These are phyloP conservation scores for Cherax quadricarinatus DNA, from an alignment of 1,140 invertebrate genomes.

Conservation along the genomic window DNA sequence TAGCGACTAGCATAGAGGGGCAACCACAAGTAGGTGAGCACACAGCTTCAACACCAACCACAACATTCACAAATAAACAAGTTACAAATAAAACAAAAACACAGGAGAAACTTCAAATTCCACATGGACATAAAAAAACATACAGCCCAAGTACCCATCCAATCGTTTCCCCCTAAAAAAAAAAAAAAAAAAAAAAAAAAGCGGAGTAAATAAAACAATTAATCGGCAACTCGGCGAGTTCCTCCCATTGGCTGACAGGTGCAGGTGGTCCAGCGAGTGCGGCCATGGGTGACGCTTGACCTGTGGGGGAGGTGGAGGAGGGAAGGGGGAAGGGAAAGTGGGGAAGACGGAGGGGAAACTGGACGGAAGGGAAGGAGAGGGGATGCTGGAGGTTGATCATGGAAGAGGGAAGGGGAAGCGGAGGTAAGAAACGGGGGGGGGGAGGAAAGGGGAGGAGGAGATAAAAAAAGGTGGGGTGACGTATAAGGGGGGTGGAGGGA, in stretches of 20 bases:
- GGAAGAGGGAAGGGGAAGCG: neutral
- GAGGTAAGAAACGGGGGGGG: neutral
- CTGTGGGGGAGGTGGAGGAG: neutral
- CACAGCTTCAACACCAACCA: neutral
- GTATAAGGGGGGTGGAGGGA: neutral
- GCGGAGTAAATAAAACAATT: constrained; percentile 8
- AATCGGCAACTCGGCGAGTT: constrained; percentile 22
- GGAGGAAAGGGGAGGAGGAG: neutral
- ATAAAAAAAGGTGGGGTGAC: neutral
- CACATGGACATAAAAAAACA: neutral
- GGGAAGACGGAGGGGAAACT: neutral
- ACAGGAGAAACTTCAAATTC: neutral
- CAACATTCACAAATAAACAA: neutral
- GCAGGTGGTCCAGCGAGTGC: constrained; percentile 17
- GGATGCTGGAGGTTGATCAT: neutral
- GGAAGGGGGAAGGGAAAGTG: neutral
- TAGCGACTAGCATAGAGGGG: too few species aligned
- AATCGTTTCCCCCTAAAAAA: neutral
- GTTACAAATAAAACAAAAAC: neutral
- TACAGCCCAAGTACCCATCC: constrained; percentile 1
- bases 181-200: constrained; percentile 23
- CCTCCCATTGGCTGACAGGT: constrained; percentile 50
- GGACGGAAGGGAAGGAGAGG: neutral
- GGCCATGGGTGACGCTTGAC: constrained; percentile 19
- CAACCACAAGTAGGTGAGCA: neutral